Evolutionary conservation across 2,888 invertebrate species (phyloP), one percentile per base, ranked within the genome.

Genomic region (Cryptus armator): DNA sequence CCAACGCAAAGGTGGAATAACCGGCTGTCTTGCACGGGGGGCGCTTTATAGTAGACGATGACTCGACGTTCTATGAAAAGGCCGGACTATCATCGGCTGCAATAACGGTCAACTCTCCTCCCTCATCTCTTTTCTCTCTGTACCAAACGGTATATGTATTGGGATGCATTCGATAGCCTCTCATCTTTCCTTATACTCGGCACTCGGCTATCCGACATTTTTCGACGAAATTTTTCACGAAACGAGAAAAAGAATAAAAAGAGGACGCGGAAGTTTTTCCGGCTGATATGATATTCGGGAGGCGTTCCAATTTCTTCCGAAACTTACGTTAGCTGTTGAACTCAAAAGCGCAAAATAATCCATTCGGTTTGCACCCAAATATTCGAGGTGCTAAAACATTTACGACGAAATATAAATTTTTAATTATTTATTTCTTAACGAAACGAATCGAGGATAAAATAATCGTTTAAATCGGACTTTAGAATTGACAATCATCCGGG

Each of bases 71-170:
- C 81, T 37, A 29, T 19, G 44, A 24, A 64, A 10, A 46, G 48
- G n/a, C 59, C 75, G 64, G 43, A 44, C 85, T 71, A 82, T 85
- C 78, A 82, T 85, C 81, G 64, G 48, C 66, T 82, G 78, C 85
- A 82, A 79, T 85, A 85, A 85, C 85, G 82, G 85, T 79, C 85
- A 67, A 70, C 51, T 59, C 32, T 62, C 19, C 62, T n/a, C 7
- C 29, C 62, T 32, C 32, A 59, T 44, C 53, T 56, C 56, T 68
- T 44, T 68, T 16, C 5, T 68, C 56, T 12, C 7, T 43, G 67
- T 56, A 71, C 43, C 53, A 24, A 75, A 82, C 82, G 79, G 82
- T 85, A 82, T 66, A 75, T 29, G 53, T 37, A 46, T 56, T 37
- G 6, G 5, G 6, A 9, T 37, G 76, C 62, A 72, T 72, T 43